Base-by-base conservation (phyloP, 1,140 invertebrate genomes). In the Temnothorax longispinosus region DNA sequence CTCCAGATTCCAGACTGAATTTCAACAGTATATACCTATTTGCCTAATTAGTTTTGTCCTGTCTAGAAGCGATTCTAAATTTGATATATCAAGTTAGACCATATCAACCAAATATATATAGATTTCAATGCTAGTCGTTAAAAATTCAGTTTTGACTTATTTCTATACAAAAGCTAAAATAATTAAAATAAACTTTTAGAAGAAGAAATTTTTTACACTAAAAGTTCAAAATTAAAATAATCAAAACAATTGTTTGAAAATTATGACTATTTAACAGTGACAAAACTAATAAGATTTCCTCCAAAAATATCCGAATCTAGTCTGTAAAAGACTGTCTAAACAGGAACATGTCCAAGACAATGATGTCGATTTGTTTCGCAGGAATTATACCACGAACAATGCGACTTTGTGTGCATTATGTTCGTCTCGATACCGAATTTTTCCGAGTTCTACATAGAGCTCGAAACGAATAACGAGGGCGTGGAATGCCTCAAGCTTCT, bases 361-460 rank as follows among this genome's bases (percentile, higher is more conserved):
- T n/a, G 4, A 18, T 0, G 2, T 52, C n/a, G 4, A 50, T n/a
- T 74, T 62, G 21, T 86, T 91, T 92, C 91, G 5, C 95, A 98
- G 98, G 98, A 99, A 94, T 96, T 99, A 52, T 99, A 99, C 94
- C 98, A 99, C 94, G 98, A 99, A 93, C 98, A 99, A 94, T 99
- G 99, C 95, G 98, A 98, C 87, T 98, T 97, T 75, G 98, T 99
- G 10, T 99, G 98, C 95, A 98, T 99, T 50, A 97, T 99, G 96
- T 99, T 99, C 94, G 98, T 98, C 0, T 99, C 98, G 54, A 99
- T 99, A 92, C 98, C 99, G 1, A 99, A 99, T 95, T 99, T 99
- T 95, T 99, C 98, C 1, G 98, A 99, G 91, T 99, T 99, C 95
- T 99, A 99, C 94, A 98, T 99, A 62, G 98, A 99, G 94, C 96